Percentiles rank a stretch among this genome's conserved stretches.
Conservation (phyloP, 2,888 invertebrate species). For the Callimorpha dominula region DNA sequence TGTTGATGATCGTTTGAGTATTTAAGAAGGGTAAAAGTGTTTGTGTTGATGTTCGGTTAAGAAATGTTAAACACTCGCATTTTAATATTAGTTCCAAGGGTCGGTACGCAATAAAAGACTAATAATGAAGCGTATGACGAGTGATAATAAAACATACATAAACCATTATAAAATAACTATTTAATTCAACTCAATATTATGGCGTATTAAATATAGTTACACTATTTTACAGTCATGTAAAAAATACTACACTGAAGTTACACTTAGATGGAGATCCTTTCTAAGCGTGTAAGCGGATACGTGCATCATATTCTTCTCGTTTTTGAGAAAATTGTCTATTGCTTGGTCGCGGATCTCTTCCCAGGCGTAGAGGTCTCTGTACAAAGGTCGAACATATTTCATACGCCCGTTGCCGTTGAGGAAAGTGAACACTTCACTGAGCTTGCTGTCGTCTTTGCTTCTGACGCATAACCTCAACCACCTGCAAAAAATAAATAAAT, state of each 20-base stretch:
- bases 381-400: conserved; percentile 96
- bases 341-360: conserved; percentile 89
- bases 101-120: no score
- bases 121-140: background rate
- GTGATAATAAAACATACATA: conserved; percentile 18
- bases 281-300: conserved; percentile 91
- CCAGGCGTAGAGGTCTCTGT: conserved; percentile 94
- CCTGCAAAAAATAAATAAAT: conserved; percentile 75
- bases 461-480: conserved; percentile 93
- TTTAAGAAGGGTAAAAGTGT: no score
- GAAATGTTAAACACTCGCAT: no score
- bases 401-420: conserved; percentile 95
- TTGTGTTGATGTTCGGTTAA: no score
- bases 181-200: conserved; percentile 46
- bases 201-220: conserved; percentile 39
- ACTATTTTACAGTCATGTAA: conserved; percentile 47
- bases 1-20: no score
- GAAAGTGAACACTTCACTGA: conserved; percentile 91
- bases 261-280: conserved; percentile 90
- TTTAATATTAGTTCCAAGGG: background rate
- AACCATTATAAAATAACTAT: conserved; percentile 46
- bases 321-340: conserved; percentile 90
- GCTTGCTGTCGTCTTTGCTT: conserved; percentile 89
- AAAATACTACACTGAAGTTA: conserved; percentile 28
- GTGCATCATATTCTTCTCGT: conserved; percentile 93